Evolutionary conservation across 2,888 invertebrate genomes (phyloP), one percentile per base, ranked within the genome.

Genomic region (Cephus sareptanus): DNA sequence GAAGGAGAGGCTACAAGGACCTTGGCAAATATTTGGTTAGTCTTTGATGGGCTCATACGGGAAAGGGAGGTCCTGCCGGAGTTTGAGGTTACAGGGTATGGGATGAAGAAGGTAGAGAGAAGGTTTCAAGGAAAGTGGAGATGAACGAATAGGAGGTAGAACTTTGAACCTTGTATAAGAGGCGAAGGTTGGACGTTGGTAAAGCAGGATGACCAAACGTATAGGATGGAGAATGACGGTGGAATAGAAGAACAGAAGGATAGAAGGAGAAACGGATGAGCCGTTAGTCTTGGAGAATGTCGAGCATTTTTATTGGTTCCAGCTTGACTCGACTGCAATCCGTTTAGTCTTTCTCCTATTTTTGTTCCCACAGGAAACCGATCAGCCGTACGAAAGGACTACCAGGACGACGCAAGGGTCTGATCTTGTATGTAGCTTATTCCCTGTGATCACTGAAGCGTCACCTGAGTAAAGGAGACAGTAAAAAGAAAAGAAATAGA

Each of bases 291-390:
- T 83, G 81, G 87, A 88, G 90, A 91, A 91, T 91, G 89, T 84
- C 86, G 89, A 84, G 88, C 89, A 91, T 91, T 91, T 91, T 89
- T 89, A 89, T 89, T 89, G 87, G 88, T 87, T 88, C 85, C 81
- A 82, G 82, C 79, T 74, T 80, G 75, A 76, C 78, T 81, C 81
- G 82, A 82, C 70, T 30, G 70, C 70, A 6, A 70, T 70, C 70
- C 70, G 70, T 70, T 70, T 70, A 30, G 30, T 79, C 77, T 77
- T 79, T 75, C 75, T 77, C 80, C 75, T 70, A 76, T 69, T 78
- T 69, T 73, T 78, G 75, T 78, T 76, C 73, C 76, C 79, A 75
- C 73, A 79, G 77, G 79, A 82, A 82, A 79, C 79, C 81, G 83
- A 85, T 84, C 82, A 83, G 80, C 81, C 82, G 79, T 76, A 83